phyloP scores from a whole-genome alignment of 2,888 invertebrate genomes.

The Rutpela maculata region DNA sequence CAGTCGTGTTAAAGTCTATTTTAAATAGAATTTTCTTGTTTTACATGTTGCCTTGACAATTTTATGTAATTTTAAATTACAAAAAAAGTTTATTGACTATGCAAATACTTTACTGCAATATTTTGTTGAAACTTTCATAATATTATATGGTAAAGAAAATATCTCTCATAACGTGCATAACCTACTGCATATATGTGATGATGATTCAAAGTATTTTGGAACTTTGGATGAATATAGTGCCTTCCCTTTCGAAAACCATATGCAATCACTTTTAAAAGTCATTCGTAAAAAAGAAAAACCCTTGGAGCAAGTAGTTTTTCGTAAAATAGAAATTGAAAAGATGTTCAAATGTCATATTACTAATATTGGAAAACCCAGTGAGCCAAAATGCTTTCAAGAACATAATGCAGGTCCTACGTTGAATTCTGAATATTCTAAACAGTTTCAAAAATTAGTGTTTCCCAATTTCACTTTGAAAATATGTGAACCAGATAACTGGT shows the following conservation, averaged over 20 bases:
- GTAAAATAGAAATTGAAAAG: constrained; percentile 21
- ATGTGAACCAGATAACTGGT: constrained; percentile 7
- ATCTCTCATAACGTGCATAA: constrained; percentile 6
- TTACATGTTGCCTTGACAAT: constrained; percentile 8
- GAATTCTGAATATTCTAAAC: constrained; percentile 5
- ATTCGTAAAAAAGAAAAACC: constrained; percentile 19
- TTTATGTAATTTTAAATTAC: constrained; percentile 28
- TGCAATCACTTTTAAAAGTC: constrained; percentile 16
- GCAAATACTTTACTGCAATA: constrained; percentile 14
- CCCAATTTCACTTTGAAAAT: constrained; percentile 10
- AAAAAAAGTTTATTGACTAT: constrained; percentile 23
- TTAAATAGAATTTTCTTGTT: constrained; percentile 12
- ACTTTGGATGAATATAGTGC: constrained; percentile 18
- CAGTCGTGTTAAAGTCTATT: constrained; percentile 22
- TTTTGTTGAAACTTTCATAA: constrained; percentile 15
- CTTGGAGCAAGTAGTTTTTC: constrained; percentile 17
- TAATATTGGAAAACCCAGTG: background rate
- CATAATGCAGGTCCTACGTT: constrained; percentile 12
- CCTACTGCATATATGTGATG: constrained; percentile 3
- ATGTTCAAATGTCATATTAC: constrained; percentile 2
- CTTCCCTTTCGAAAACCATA: constrained; percentile 16
- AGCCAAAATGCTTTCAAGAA: constrained; percentile 16
- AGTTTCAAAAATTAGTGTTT: constrained; percentile 15
- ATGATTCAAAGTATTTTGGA: constrained; percentile 14
- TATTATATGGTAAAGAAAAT: constrained; percentile 29